These are phyloP conservation scores for Eptatretus burgeri DNA, from an alignment of 2,113 vertebrate genomes.

Conservation along the genomic window DNA sequence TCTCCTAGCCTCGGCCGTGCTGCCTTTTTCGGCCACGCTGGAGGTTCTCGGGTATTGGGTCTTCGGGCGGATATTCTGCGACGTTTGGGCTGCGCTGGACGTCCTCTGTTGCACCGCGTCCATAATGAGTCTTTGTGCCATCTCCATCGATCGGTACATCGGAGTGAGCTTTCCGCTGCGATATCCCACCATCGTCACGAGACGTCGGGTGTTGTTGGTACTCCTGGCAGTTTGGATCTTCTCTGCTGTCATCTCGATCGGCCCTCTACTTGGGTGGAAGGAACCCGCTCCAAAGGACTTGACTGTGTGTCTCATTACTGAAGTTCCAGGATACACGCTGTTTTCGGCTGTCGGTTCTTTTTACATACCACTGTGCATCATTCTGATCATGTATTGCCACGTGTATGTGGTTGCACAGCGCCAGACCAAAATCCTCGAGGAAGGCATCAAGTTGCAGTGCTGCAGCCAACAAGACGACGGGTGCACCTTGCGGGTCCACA, in stretches of 20 bases:
- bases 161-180: conserved; percentile 79
- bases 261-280: conserved; percentile 84
- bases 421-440: conserved; percentile 65
- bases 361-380: conserved; percentile 71
- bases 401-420: conserved; percentile 77
- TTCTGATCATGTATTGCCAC: conserved; percentile 79
- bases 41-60: conserved; percentile 81
- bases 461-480: conserved; percentile 41
- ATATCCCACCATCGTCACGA: conserved; percentile 85
- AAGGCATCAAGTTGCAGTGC: conserved; percentile 64
- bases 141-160: conserved; percentile 82
- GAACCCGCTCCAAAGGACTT: conserved; percentile 54
- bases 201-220: conserved; percentile 47
- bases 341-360: conserved; percentile 93
- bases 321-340: conserved; percentile 74
- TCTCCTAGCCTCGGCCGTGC: conserved; percentile 49
- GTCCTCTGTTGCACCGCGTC: conserved; percentile 92
- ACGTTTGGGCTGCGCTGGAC: conserved; percentile 93
- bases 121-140: conserved; percentile 88
- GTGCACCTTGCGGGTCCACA: conserved; percentile 77
- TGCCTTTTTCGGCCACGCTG: conserved; percentile 77
- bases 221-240: conserved; percentile 53
- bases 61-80: conserved; percentile 77
- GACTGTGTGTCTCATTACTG: conserved; percentile 57
- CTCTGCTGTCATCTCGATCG: conserved; percentile 67